These are phyloP conservation scores for Monochamus saltuarius DNA, from an alignment of 1,140 invertebrate genomes.

Conservation along the genomic window DNA sequence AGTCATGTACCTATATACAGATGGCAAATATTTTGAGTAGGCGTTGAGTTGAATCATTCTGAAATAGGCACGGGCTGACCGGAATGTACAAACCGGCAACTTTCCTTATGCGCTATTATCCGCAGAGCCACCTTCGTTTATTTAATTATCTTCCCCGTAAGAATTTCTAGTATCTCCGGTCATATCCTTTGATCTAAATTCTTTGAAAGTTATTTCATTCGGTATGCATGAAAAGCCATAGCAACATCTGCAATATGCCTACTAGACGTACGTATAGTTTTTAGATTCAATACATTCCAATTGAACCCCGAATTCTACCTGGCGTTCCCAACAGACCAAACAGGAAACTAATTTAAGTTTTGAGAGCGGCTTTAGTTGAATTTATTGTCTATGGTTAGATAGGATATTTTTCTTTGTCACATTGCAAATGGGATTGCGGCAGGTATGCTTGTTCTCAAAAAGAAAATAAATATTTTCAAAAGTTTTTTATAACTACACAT, in stretches of 20 bases:
- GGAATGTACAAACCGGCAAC: too few species aligned
- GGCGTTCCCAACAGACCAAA: conserved; percentile 29
- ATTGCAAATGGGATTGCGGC: neutral
- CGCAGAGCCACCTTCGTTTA: too few species aligned
- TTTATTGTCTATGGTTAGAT: conserved; percentile 23
- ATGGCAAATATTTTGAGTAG: too few species aligned
- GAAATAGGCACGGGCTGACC: too few species aligned
- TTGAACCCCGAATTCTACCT: conserved; percentile 24
- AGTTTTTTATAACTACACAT: too few species aligned
- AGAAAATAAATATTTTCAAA: too few species aligned
- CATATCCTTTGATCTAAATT: conserved; percentile 5
- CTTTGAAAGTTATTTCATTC: conserved; percentile 3
- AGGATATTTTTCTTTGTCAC: conserved; percentile 9
- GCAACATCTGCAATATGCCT: conserved; percentile 7
- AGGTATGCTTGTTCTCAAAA: too few species aligned
- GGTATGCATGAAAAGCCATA: conserved; percentile 8
- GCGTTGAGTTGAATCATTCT: too few species aligned
- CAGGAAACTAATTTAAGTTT: conserved; percentile 38
- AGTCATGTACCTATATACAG: too few species aligned
- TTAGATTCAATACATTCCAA: conserved; percentile 29
- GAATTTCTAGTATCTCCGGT: neutral
- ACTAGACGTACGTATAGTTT: conserved; percentile 10
- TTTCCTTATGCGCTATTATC: too few species aligned
- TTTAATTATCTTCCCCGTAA: too few species aligned
- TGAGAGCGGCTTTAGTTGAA: conserved; percentile 26